Base-by-base conservation (phyloP, 2,797 vertebrate species). In the Neostethus bicornis region DNA sequence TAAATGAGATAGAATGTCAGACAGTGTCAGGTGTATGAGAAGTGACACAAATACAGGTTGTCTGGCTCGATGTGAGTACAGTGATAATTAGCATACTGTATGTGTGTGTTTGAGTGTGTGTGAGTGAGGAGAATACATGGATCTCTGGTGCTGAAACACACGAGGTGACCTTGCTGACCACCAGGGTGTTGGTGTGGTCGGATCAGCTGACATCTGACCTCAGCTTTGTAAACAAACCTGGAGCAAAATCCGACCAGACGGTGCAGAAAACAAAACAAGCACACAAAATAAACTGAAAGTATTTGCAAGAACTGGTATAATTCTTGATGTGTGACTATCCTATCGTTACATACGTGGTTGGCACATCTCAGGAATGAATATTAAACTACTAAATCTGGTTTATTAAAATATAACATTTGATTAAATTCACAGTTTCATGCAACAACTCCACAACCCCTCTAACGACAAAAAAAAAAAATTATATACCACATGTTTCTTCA, bases 131-230 rank as follows among this genome's bases (percentile, higher is more conserved):
- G 46, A 38, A 24, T 31, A 55, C 61, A 44, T 51, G 58, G 41
- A 61, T 61, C 31, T 34, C 51, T 46, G 32, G 24, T 66, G 56
- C 61, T 32, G 52, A 64, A 60, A 66, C 44, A 55, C 47, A 48
- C 43, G 28, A 37, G 43, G 61, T 77, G 83, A 89, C 84, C 83
- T 89, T 89, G 82, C 66, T 75, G 78, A 77, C 74, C 79, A 85
- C 77, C 67, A 81, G 75, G 75, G 81, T 73, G 70, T 77, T 81
- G 75, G 44, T 7, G 25, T 8, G 60, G 70, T 73, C 51, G 51
- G 82, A 87, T 90, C 73, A 20, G 77, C 73, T 87, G 83, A 85
- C 83, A 75, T 79, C 84, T 83, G 81, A 88, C 74, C 81, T 86
- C 78, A 88, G 77, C 84, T 84, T 68, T 85, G 83, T 70, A 77